Conservation (phyloP, 2,113 vertebrate genomes). For the Gymnobelideus leadbeateri region DNA sequence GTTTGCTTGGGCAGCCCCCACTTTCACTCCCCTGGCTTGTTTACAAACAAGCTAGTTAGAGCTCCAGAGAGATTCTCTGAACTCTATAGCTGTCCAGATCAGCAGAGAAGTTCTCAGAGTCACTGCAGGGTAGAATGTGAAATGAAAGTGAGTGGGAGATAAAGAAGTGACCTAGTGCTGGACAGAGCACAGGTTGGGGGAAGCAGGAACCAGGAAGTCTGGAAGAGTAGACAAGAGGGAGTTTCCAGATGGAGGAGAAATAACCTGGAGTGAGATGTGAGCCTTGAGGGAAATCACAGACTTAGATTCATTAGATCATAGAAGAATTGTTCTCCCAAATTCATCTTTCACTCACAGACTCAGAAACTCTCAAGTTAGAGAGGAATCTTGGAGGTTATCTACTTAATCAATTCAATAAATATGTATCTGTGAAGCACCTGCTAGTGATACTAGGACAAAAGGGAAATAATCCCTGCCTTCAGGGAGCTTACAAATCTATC, state of each 20-base stretch:
- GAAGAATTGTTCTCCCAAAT: neutral
- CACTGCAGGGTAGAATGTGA: neutral
- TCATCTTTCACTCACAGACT: neutral
- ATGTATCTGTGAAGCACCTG: neutral
- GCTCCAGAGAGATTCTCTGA: neutral
- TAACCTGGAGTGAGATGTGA: neutral
- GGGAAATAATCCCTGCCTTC: neutral
- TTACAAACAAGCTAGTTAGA: conserved; percentile 3
- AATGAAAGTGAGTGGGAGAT: neutral
- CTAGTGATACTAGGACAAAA: neutral
- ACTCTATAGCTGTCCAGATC: neutral
- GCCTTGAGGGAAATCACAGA: neutral
- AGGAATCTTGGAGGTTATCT: neutral
- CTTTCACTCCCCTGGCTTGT: neutral
- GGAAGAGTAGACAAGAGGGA: neutral
- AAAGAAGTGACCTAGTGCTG: neutral
- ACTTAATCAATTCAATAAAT: neutral
- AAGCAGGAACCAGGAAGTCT: neutral
- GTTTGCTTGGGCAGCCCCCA: neutral
- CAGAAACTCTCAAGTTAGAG: neutral
- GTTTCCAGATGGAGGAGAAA: neutral
- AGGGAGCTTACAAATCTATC: neutral
- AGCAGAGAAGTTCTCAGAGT: neutral
- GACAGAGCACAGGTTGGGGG: neutral
- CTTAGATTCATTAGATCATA: neutral